Evolutionary conservation across 2,888 invertebrate species (phyloP), one percentile per base, ranked within the genome.

Genomic region (Orthosia incerta): DNA sequence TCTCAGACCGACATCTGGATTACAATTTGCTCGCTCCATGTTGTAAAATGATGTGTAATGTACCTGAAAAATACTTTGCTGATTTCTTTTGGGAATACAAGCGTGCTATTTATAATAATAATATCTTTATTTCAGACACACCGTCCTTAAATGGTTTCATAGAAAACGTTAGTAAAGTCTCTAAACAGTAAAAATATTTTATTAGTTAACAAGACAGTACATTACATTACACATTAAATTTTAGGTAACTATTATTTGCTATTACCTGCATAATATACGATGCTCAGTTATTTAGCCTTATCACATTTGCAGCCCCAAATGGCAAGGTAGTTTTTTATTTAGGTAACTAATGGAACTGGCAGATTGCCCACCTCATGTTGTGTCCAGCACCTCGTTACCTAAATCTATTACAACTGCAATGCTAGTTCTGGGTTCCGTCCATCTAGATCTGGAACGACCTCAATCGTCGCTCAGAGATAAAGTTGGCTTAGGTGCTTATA

Each of bases 331-430:
- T 15, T 55, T 74, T 75, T 61, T 60, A 50, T 80, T 61, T 23
- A 39, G 31, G 74, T 50, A 61, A 74, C 46, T 50, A 50, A 80
- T 48, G 63, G 55, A 45, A 9, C 45, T 80, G 80, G 75, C 75
- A 75, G 45, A n/a, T n/a, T 55, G 74, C 75, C 75, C 74, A 75
- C 74, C 80, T 74, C 74, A 45, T 75, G 74, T 80, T 74, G 55
- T 74, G 80, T 45, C 53, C 20, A 60, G 31, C 74, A 74, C 74
- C 60, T 80, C 60, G 80, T 75, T 74, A 80, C 53, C 53, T 61
- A 53, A 81, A 75, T 81, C 56, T 76, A 76, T 80, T 74, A 57
- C 55, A 57, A 57, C 63, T 81, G 76, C 80, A 80, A 9, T 50
- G 61, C 26, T 50, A 50, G 15, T 45, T 15, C 39, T 39, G 1